These are phyloP conservation scores for Calameuta filiformis DNA, from an alignment of 2,888 invertebrate species.

Conservation along the genomic window DNA sequence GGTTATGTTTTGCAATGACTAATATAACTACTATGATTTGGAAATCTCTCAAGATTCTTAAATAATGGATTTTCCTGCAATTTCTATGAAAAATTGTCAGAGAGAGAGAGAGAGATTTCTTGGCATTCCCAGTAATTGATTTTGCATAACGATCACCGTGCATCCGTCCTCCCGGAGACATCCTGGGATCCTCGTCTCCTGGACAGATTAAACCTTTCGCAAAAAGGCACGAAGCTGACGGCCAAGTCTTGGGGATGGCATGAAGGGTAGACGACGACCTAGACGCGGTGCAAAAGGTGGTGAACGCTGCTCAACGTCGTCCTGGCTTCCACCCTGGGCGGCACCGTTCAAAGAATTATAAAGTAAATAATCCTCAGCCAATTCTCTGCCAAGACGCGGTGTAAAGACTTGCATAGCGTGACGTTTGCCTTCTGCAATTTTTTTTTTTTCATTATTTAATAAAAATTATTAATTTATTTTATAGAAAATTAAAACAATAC, in stretches of 20 bases:
- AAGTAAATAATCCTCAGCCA: conserved; percentile 42
- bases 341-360: conserved; percentile 31
- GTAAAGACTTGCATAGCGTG: conserved; percentile 61
- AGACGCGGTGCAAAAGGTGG: conserved; percentile 57
- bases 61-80: not conserved
- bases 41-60: not conserved
- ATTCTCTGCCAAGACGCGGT: conserved; percentile 61
- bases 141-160: not conserved
- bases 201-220: conserved; percentile 28
- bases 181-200: not conserved
- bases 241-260: conserved; percentile 48
- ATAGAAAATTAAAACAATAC: not conserved
- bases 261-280: conserved; percentile 53
- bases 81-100: not conserved
- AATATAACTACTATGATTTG: not conserved
- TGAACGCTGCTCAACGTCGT: conserved; percentile 50
- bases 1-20: not conserved
- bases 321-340: conserved; percentile 37
- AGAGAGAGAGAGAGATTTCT: not conserved
- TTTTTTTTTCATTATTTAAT: not conserved
- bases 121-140: not conserved
- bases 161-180: not conserved
- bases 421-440: conserved; percentile 48
- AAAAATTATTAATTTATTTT: not conserved
- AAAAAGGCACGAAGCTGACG: conserved; percentile 42